phyloP scores from a whole-genome alignment of 1,140 invertebrate genomes.

The Drosophila albomicans region DNA sequence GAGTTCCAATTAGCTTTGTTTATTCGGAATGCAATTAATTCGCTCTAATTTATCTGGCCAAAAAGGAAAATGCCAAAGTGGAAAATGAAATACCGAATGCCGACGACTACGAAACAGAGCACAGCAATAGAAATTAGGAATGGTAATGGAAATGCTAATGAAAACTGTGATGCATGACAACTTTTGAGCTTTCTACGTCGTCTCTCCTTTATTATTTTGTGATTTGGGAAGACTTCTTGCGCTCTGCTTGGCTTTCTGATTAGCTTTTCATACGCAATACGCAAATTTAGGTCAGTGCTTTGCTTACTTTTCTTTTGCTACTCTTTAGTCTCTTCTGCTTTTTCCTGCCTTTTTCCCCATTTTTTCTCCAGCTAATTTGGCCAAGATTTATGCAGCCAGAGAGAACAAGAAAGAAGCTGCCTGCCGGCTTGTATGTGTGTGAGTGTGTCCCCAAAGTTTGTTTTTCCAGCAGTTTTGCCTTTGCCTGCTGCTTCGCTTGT shows the following conservation, averaged over 20 bases:
- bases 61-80: conserved; percentile 11
- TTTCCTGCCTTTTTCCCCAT: conserved; percentile 1
- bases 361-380: conserved; percentile 46
- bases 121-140: conserved; percentile 43
- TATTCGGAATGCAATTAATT: conserved; percentile 83
- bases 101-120: conserved; percentile 42
- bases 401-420: background rate
- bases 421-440: background rate
- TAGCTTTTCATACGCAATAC: conserved; percentile 62
- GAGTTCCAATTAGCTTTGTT: conserved; percentile 81
- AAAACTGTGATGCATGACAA: conserved; percentile 45
- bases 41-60: conserved; percentile 79
- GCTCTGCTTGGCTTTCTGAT: conserved; percentile 36
- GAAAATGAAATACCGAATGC: conserved; percentile 5
- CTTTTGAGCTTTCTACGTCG: conserved; percentile 24
- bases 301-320: conserved; percentile 12
- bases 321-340: background rate
- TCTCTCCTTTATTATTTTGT: conserved; percentile 23
- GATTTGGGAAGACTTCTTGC: conserved; percentile 34
- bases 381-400: conserved; percentile 61
- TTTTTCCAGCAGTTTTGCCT: conserved; percentile 7
- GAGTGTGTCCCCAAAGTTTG: conserved; percentile 23
- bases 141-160: conserved; percentile 62
- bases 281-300: conserved; percentile 64
- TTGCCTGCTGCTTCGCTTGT: conserved; percentile 33